Percentiles rank a stretch among this genome's conserved stretches.
Evolutionary conservation across 2,113 vertebrate species (phyloP).

Genomic region (Eptesicus fuscus): DNA sequence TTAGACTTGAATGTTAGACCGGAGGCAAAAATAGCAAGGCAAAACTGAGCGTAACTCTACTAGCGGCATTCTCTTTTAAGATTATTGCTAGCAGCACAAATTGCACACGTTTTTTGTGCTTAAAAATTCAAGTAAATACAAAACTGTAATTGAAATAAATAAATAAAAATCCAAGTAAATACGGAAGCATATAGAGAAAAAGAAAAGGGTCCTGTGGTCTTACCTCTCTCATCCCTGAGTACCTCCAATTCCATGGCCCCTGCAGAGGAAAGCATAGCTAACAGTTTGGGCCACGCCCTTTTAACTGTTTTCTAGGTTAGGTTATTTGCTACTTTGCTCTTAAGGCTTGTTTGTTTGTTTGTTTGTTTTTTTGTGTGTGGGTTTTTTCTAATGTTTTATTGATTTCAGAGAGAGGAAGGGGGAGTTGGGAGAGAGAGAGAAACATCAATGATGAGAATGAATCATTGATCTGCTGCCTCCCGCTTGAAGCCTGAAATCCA

Average conservation of each 20-base stretch:
- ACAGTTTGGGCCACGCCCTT: background rate
- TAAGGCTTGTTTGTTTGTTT: background rate
- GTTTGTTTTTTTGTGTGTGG: too few relatives aligned
- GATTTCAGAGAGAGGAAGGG: too few relatives aligned
- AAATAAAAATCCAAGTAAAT: slow-evolving; percentile 13
- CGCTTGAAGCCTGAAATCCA: too few relatives aligned
- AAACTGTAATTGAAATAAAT: background rate
- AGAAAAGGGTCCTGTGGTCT: background rate
- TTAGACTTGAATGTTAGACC: background rate
- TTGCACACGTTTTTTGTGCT: background rate
- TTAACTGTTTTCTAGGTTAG: background rate
- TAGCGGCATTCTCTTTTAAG: background rate
- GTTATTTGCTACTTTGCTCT: slow-evolving; percentile 17
- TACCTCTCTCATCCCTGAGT: background rate
- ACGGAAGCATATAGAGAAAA: background rate
- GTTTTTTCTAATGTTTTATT: too few relatives aligned
- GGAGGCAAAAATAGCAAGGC: background rate
- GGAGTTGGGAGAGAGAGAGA: too few relatives aligned
- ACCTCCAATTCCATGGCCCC: too few relatives aligned
- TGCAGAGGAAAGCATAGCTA: background rate
- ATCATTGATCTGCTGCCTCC: too few relatives aligned
- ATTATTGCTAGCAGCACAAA: background rate
- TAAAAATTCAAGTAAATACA: slow-evolving; percentile 11
- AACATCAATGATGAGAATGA: too few relatives aligned
- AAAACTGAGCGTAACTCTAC: background rate